These are phyloP conservation scores for Adrianichthys oophorus DNA, from an alignment of 2,797 vertebrate species.

Conservation along the genomic window DNA sequence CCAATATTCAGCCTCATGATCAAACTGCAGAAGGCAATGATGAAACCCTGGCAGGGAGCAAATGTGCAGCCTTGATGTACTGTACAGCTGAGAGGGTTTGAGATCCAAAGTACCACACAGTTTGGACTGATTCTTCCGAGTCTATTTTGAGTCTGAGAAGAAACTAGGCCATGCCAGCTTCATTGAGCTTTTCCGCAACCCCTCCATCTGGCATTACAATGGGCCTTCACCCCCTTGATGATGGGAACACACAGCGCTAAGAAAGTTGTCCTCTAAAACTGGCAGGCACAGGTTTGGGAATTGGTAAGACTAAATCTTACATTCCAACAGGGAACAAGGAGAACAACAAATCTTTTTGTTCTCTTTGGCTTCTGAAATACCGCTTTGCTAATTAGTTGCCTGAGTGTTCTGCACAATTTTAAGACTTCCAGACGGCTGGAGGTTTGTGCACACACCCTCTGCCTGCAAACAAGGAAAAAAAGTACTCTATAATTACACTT, in stretches of 20 bases:
- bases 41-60: conserved; percentile 19
- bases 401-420: conserved; percentile 13
- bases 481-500: too few relatives aligned
- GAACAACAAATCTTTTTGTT: conserved; percentile 10
- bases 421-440: conserved; percentile 28
- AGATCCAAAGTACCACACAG: conserved; percentile 51
- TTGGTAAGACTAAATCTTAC: conserved; percentile 17
- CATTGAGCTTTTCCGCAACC: conserved; percentile 68
- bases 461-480: not conserved
- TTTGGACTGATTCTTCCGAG: conserved; percentile 61
- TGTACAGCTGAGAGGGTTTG: conserved; percentile 48
- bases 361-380: conserved; percentile 16
- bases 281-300: conserved; percentile 13
- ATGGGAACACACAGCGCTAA: conserved; percentile 37
- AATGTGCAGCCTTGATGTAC: conserved; percentile 29
- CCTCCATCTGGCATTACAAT: conserved; percentile 60
- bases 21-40: not conserved
- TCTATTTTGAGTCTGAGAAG: conserved; percentile 70
- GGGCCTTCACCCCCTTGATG: conserved; percentile 11
- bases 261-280: conserved; percentile 32
- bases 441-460: conserved; percentile 55
- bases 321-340: conserved; percentile 4
- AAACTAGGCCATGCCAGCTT: conserved; percentile 76
- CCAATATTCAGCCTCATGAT: conserved; percentile 2
- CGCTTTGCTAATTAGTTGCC: conserved; percentile 38